Percentiles rank a stretch among this genome's conserved stretches.
Conservation (phyloP, 1,140 invertebrate species). For the Eurytemora carolleeae region DNA sequence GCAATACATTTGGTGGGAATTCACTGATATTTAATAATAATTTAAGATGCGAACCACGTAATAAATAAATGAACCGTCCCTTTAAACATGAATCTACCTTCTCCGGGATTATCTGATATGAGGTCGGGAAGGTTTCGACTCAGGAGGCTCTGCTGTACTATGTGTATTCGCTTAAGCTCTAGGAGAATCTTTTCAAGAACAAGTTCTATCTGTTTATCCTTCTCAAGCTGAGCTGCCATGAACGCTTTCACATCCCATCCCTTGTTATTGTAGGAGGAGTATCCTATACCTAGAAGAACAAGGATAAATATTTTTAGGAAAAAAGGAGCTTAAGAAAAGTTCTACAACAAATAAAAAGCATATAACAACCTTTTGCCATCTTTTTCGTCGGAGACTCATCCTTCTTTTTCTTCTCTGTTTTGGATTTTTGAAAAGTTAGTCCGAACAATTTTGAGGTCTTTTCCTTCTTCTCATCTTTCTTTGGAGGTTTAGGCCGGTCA, state of each 20-base stretch:
- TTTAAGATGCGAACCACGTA: too few species aligned
- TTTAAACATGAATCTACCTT: too few species aligned
- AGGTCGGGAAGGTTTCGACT: constrained; percentile 18
- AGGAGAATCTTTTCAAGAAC: constrained; percentile 12
- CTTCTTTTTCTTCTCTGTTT: constrained; percentile 3
- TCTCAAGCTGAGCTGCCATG: constrained; percentile 23
- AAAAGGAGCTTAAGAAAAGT: too few species aligned
- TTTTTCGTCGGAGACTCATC: not conserved
- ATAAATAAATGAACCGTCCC: too few species aligned
- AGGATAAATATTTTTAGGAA: too few species aligned
- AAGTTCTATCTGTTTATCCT: constrained; percentile 23
- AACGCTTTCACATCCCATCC: constrained; percentile 25
- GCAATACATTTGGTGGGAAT: too few species aligned
- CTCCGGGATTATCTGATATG: not conserved
- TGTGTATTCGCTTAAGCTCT: constrained; percentile 5
- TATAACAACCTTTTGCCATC: too few species aligned
- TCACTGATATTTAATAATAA: too few species aligned
- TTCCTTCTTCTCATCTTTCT: not conserved
- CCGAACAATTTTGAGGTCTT: not conserved
- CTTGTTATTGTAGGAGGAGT: constrained; percentile 21
- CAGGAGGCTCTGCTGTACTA: constrained; percentile 19
- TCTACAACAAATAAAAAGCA: too few species aligned
- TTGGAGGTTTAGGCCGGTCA: too few species aligned
- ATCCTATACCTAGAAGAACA: constrained; percentile 24
- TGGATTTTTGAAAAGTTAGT: not conserved